Base-by-base conservation (phyloP, 2,888 invertebrate genomes). In the Keiferia lycopersicella region DNA sequence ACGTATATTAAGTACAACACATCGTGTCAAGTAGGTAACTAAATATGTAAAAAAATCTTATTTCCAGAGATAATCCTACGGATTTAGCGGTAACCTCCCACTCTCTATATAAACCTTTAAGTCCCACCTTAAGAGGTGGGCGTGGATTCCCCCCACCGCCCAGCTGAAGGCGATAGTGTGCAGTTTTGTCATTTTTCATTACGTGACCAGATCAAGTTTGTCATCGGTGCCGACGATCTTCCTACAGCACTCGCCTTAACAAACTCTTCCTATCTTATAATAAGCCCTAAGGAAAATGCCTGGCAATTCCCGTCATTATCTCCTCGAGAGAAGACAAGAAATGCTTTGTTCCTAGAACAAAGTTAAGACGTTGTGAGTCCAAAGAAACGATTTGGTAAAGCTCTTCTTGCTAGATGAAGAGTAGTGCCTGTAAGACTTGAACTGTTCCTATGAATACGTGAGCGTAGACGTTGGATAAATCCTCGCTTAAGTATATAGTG, bases 121-220 rank as follows among this genome's bases (percentile, higher is more conserved):
- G 18, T 48, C 18, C 48, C 48, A 18, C 48, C 48, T 48, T 48
- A 26, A 26, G n/a, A 48, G n/a, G 48, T 48, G 48, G 48, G 18
- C 14, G 53, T 20, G 1, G 53, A 26, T 53, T 53, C 26, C 14
- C 45, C 3, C 20, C 11, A 14, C 53, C 53, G 26, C 53, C 53
- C 53, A 53, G 2, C 26, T 64, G 39, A 20, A 18, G 41, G 34
- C 26, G 67, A 73, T 71, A 68, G 70, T 72, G 73, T 73, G 78
- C 83, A 83, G 83, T 87, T 87, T 86, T 92, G 93, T 93, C 93
- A 93, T 94, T 93, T 93, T 94, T 93, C 93, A 93, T 93, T 93
- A 94, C 93, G 93, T 94, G 93, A 93, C 87, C 88, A 92, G 94
- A 94, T 94, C 93, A 93, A 90, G 86, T 88, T 88, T 85, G 88